Base-by-base conservation (phyloP, 1,140 invertebrate genomes). In the Magallana ariakensis region DNA sequence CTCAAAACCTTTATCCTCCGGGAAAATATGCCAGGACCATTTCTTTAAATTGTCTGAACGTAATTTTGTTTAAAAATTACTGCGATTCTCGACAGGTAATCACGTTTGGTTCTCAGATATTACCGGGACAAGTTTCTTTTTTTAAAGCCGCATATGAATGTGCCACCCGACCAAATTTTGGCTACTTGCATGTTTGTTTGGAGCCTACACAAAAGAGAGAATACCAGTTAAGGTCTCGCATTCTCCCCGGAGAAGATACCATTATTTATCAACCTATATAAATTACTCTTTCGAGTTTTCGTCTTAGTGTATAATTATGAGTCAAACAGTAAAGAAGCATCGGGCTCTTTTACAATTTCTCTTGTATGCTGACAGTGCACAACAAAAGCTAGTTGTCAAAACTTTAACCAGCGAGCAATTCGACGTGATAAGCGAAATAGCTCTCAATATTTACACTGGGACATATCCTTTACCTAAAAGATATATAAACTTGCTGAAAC, bases 21-120 rank as follows among this genome's bases (percentile, higher is more conserved):
- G 88, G 86, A 54, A 87, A 85, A 84, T 85, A 83, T n/a, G 62
- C 86, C 33, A 75, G 66, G 46, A 88, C 81, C 10, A 89, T 89
- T 80, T 84, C 82, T n/a, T 53, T 89, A 22, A 87, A 89, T 83
- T 85, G 83, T 80, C 81, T 70, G 1, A 84, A 89, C 83, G 58
- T 87, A 0, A 58, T 89, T 15, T 81, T 89, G 26, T 87, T 89
- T 80, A 85, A 81, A 11, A 89, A 89, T 55, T 62, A 84, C 16
- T 55, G 88, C 16, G 86, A 89, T 87, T 53, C 84, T 26, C 56
- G 86, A 82, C 86, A 87, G 56, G 55, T 89, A 10, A 60, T 66
- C 9, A 87, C 88, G 6, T 86, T 87, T 80, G 88, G 86, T 26
- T 80, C 85, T 16, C 88, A 87, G 46, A 75, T 89, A 58, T 83